These are phyloP conservation scores for Tetropium fuscum DNA, from an alignment of 2,888 invertebrate genomes.

Conservation along the genomic window DNA sequence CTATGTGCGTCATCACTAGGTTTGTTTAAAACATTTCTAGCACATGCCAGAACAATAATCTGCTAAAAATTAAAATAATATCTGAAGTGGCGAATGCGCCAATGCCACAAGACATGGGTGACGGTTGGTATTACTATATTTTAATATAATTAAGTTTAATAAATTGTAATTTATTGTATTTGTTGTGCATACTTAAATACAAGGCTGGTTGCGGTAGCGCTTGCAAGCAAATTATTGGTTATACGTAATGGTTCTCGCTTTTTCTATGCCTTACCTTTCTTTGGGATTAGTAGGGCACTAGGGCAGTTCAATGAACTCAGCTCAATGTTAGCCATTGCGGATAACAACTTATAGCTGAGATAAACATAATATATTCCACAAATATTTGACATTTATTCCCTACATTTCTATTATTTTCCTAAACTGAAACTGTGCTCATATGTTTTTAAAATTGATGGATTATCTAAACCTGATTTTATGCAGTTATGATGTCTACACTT, in stretches of 20 bases:
- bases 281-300: constrained; percentile 65
- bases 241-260: constrained; percentile 49
- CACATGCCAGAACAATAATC: not conserved
- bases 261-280: constrained; percentile 58
- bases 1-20: not conserved
- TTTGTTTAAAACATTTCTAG: not conserved
- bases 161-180: too few species aligned
- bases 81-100: constrained; percentile 1
- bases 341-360: constrained; percentile 2
- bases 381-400: not conserved
- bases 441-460: too few species aligned
- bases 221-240: constrained; percentile 8
- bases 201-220: too few species aligned
- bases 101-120: too few species aligned
- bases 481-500: too few species aligned
- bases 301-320: constrained; percentile 65
- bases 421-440: too few species aligned
- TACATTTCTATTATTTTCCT: too few species aligned
- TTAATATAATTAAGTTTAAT: too few species aligned
- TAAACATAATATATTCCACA: not conserved
- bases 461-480: too few species aligned
- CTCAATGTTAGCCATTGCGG: constrained; percentile 42
- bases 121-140: too few species aligned
- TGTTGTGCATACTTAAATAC: too few species aligned
- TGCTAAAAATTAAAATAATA: too few species aligned